A percentile compares a stretch with the other conserved stretches of the same genome.
phyloP scores from a whole-genome alignment of 2,888 invertebrate genomes.

The Cecidostiba fungosa region DNA sequence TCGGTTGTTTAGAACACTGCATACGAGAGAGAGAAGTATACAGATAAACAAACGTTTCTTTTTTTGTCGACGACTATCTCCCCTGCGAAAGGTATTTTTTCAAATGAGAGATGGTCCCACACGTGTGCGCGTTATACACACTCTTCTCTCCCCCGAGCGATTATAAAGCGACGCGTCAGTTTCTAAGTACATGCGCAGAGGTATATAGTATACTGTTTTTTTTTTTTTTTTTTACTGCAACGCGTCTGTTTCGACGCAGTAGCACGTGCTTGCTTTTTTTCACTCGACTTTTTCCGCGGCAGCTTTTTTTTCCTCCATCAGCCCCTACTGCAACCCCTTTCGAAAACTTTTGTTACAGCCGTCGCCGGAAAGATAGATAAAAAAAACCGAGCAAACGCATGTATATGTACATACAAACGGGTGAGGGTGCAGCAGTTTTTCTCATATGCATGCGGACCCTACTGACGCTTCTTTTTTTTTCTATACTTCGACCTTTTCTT shows the following conservation, averaged over 20 bases:
- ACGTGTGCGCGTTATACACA: slow-evolving; percentile 27
- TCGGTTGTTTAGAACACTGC: background rate
- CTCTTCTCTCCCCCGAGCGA: slow-evolving; percentile 20
- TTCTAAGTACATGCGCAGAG: slow-evolving; percentile 30
- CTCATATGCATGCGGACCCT: slow-evolving; percentile 14
- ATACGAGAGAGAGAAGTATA: background rate
- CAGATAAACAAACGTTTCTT: slow-evolving; percentile 73
- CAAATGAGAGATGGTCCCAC: slow-evolving; percentile 4
- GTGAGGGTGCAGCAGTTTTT: slow-evolving; percentile 27
- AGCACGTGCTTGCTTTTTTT: slow-evolving; percentile 38
- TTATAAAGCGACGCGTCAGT: slow-evolving; percentile 46
- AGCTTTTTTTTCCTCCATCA: background rate
- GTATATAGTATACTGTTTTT: slow-evolving; percentile 16
- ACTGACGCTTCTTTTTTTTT: slow-evolving; percentile 13
- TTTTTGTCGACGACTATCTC: slow-evolving; percentile 65
- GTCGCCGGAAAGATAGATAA: background rate
- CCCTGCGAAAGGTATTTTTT: slow-evolving; percentile 63
- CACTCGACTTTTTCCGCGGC: background rate
- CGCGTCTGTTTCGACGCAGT: background rate
- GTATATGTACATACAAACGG: background rate
- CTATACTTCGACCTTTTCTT: background rate
- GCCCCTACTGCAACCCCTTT: slow-evolving; percentile 27
- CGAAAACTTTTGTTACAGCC: slow-evolving; percentile 7
- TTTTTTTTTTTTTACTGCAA: slow-evolving; percentile 16
- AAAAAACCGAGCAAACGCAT: background rate